Percentiles rank a stretch among this genome's conserved stretches.
Conservation (phyloP, 2,113 vertebrate genomes). For the Sardina pilchardus region DNA sequence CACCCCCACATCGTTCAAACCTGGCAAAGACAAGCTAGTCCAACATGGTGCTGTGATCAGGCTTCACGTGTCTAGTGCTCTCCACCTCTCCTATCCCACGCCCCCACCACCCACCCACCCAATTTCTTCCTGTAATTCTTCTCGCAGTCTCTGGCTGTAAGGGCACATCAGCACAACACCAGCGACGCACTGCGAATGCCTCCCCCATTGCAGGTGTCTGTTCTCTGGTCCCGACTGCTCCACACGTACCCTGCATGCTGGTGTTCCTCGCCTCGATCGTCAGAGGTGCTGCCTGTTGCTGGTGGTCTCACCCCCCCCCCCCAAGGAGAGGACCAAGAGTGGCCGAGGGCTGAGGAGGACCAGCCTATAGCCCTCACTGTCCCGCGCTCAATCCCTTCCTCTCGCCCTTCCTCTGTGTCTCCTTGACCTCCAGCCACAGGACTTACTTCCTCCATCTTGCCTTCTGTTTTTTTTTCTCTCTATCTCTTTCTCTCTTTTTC, state of each 20-base stretch:
- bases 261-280: background rate
- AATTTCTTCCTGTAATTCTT: slow-evolving; percentile 20
- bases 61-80: slow-evolving; percentile 15
- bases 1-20: background rate
- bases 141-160: slow-evolving; percentile 5
- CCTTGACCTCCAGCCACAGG: background rate
- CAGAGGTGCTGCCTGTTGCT: background rate
- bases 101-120: background rate
- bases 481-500: slow-evolving; percentile 54
- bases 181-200: slow-evolving; percentile 69
- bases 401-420: background rate
- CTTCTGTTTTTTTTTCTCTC: slow-evolving; percentile 75
- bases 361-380: slow-evolving; percentile 47
- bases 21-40: slow-evolving; percentile 16
- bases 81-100: slow-evolving; percentile 14
- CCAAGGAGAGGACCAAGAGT: background rate
- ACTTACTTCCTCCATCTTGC: slow-evolving; percentile 66
- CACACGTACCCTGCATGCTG: slow-evolving; percentile 26
- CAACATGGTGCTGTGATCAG: slow-evolving; percentile 13
- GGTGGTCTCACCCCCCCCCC: background rate
- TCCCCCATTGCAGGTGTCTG: slow-evolving; percentile 28
- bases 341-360: background rate
- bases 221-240: slow-evolving; percentile 14
- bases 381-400: slow-evolving; percentile 44
- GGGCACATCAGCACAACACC: slow-evolving; percentile 5